Percentiles rank a stretch among this genome's conserved stretches.
These are phyloP conservation scores for Piprites chloris DNA, from an alignment of 2,113 vertebrate species.

Conservation along the genomic window DNA sequence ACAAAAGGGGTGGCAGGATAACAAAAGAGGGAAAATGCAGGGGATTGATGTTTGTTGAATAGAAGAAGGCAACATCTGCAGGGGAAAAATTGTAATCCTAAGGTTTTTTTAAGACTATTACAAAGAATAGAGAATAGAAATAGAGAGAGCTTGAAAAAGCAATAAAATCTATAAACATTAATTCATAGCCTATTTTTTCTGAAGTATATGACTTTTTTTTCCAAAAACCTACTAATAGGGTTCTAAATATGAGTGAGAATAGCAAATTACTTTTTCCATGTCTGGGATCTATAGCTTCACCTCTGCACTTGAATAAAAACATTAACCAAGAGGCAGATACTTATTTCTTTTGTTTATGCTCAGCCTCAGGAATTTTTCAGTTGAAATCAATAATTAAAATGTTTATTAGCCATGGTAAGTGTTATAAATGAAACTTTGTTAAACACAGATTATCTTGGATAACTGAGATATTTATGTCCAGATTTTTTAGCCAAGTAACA, in stretches of 20 bases:
- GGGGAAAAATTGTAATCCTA: constrained; percentile 60
- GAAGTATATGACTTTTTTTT: constrained; percentile 49
- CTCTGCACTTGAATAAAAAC: constrained; percentile 48
- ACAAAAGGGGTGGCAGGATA: not conserved
- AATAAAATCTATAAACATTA: constrained; percentile 71
- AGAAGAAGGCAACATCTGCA: constrained; percentile 53
- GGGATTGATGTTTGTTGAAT: constrained; percentile 47
- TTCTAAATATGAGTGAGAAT: constrained; percentile 65
- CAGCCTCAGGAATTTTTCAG: constrained; percentile 21
- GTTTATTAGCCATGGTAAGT: not conserved
- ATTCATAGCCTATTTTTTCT: constrained; percentile 62
- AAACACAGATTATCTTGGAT: not conserved
- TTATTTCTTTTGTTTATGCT: constrained; percentile 36
- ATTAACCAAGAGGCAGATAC: constrained; percentile 43
- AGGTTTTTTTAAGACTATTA: constrained; percentile 16
- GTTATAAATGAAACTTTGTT: constrained; percentile 1
- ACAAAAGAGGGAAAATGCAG: not conserved
- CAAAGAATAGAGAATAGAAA: constrained; percentile 28
- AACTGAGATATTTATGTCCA: not conserved
- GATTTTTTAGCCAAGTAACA: not conserved
- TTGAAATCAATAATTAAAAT: constrained; percentile 69
- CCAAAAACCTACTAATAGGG: constrained; percentile 52
- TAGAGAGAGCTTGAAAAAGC: constrained; percentile 5
- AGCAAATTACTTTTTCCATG: constrained; percentile 41
- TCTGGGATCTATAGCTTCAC: constrained; percentile 37